Evolutionary conservation across 1,140 invertebrate genomes (phyloP), one percentile per base, ranked within the genome.

Genomic region (Chrysoperla carnea): DNA sequence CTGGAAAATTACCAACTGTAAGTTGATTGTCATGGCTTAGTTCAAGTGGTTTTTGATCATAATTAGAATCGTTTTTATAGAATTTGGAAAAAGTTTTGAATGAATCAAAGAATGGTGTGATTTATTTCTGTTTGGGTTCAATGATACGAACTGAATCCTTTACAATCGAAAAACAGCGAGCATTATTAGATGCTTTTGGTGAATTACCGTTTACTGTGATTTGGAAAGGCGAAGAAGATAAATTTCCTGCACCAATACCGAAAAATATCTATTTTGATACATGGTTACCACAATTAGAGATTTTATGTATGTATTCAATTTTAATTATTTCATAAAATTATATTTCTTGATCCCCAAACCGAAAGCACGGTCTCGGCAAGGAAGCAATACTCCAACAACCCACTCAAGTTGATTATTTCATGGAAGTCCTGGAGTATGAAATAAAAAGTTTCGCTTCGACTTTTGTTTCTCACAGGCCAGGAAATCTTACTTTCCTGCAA

Each of bases 81-180:
- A 75, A 78, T 37, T 48, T 83, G 9, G 64, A 76, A 49, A 71
- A 74, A 41, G 75, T 76, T 57, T 56, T 82, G 29, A 74, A 81
- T 44, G 75, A 72, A 46, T 72, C 78, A 31, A 65, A 69, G 44
- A 57, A 78, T 49, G 81, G 81, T 1, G 72, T 81, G 2, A 68
- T 84, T 29, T 76, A 75, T 43, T 77, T 84, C 47, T 78, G 75
- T 46, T 70, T 84, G 50, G 81, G 81, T 13, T 77, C 78, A 4
- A 70, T 75, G 56, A 59, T 80, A 15, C 71, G 69, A 42, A 68
- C 71, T 42, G 68, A 73, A 15, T 66, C 68, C 0, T 64, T 84
- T 50, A 66, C 76, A 0, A 51, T 64, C 6, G 62, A 70, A 5
- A 69, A 71, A 45, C 46, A 74, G 0, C 52, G 73, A 50, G 68